Percentiles rank a stretch among this genome's conserved stretches.
Conservation (phyloP, 2,888 invertebrate genomes). For the Hetaerina titia region DNA sequence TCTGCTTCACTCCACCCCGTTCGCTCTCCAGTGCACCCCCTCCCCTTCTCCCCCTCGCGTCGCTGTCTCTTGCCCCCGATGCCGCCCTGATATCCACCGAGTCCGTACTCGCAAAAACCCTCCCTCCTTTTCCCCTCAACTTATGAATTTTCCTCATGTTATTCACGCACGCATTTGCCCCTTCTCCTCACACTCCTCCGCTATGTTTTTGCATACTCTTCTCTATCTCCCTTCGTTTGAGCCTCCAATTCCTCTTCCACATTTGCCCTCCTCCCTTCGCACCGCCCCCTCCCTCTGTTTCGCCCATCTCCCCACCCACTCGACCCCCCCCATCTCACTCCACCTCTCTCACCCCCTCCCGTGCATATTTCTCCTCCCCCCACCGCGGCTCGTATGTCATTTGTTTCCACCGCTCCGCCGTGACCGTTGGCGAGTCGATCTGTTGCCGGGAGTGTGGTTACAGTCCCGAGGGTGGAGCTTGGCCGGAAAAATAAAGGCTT, state of each 20-base stretch:
- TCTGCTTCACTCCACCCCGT: conserved; percentile 51
- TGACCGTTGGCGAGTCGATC: conserved; percentile 43
- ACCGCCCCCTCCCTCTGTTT: not conserved
- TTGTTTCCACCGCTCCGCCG: conserved; percentile 26
- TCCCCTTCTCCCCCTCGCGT: not conserved
- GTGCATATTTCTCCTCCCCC: not conserved
- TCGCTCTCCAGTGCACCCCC: not conserved
- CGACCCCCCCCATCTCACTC: not conserved
- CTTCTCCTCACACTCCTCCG: no score
- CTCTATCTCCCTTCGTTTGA: not conserved
- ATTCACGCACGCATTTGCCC: no score
- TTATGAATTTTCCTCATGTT: no score
- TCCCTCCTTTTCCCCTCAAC: not conserved
- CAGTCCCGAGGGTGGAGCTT: not conserved
- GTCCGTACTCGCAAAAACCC: not conserved
- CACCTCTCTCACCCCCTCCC: not conserved
- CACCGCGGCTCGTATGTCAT: conserved; percentile 23
- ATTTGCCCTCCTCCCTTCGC: not conserved
- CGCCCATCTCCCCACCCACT: not conserved
- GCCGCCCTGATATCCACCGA: not conserved
- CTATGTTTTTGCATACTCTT: not conserved
- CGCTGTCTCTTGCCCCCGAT: not conserved
- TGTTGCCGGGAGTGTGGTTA: not conserved
- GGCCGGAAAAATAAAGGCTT: not conserved
- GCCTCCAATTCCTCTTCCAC: not conserved